phyloP scores from a whole-genome alignment of 1,140 invertebrate genomes.

The Druon quercuslanigerum region DNA sequence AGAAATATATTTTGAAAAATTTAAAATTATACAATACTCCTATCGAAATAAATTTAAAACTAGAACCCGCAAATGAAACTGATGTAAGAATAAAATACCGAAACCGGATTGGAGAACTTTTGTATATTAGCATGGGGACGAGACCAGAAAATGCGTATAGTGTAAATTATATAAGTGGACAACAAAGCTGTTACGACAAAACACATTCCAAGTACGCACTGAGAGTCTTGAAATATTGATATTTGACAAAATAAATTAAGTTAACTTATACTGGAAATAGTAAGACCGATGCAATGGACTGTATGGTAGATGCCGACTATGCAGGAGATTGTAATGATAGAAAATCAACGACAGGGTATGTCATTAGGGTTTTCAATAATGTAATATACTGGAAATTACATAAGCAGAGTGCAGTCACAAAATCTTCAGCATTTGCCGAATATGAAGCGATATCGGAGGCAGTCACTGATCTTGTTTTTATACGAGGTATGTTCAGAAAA shows the following conservation, averaged over 20 bases:
- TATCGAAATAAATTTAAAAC: conserved; percentile 27
- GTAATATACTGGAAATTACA: not conserved
- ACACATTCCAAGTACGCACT: conserved; percentile 34
- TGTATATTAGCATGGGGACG: conserved; percentile 32
- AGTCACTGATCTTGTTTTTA: conserved; percentile 6
- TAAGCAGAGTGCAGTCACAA: not conserved
- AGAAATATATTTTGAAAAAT: conserved; percentile 36
- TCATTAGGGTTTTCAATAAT: conserved; percentile 9
- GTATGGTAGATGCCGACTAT: not conserved
- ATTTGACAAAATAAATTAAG: not conserved
- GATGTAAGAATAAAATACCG: conserved; percentile 27
- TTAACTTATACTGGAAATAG: not conserved
- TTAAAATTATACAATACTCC: conserved; percentile 34
- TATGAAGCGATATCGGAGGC: conserved; percentile 16
- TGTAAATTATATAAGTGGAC: conserved; percentile 36
- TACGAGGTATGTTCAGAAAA: conserved; percentile 23
- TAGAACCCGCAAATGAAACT: too few species aligned
- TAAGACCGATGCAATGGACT: not conserved
- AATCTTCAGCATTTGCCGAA: conserved; percentile 7
- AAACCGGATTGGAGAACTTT: conserved; percentile 30
- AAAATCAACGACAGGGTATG: not conserved
- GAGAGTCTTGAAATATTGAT: conserved; percentile 40
- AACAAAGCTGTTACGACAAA: conserved; percentile 31
- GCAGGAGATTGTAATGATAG: conserved; percentile 12
- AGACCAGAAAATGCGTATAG: conserved; percentile 32